Conservation (phyloP, 2,797 vertebrate species). For the Manis crassicaudata region DNA sequence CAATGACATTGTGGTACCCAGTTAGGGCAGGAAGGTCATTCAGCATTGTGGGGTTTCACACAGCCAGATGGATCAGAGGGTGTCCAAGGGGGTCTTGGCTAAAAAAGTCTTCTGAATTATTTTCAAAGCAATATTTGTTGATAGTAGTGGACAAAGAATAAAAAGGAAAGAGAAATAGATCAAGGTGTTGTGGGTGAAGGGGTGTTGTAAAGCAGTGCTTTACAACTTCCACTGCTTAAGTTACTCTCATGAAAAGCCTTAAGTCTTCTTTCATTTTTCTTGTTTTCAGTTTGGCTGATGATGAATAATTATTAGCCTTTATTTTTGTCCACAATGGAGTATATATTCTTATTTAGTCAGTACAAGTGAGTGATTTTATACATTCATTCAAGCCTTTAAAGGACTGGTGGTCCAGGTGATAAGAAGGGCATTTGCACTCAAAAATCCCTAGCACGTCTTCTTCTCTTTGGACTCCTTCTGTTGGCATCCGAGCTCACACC, state of each 20-base stretch:
- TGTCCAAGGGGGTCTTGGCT: background rate
- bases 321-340: background rate
- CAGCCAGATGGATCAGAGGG: background rate
- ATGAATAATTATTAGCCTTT: constrained; percentile 18
- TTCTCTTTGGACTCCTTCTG: background rate
- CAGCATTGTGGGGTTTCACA: constrained; percentile 10
- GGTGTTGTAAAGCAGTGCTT: background rate
- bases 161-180: constrained; percentile 41
- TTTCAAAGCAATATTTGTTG: constrained; percentile 58
- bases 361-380: background rate
- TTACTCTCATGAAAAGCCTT: background rate
- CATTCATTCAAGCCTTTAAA: background rate
- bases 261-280: constrained; percentile 20
- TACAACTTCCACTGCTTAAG: background rate
- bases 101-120: constrained; percentile 40
- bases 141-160: background rate
- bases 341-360: background rate
- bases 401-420: background rate
- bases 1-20: constrained; percentile 42
- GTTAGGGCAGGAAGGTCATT: constrained; percentile 59
- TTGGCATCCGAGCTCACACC: background rate
- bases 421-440: background rate
- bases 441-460: background rate
- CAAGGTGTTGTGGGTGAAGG: background rate
- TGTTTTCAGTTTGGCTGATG: constrained; percentile 3